Conservation (phyloP, 1,140 invertebrate species). For the Linepithema humile region DNA sequence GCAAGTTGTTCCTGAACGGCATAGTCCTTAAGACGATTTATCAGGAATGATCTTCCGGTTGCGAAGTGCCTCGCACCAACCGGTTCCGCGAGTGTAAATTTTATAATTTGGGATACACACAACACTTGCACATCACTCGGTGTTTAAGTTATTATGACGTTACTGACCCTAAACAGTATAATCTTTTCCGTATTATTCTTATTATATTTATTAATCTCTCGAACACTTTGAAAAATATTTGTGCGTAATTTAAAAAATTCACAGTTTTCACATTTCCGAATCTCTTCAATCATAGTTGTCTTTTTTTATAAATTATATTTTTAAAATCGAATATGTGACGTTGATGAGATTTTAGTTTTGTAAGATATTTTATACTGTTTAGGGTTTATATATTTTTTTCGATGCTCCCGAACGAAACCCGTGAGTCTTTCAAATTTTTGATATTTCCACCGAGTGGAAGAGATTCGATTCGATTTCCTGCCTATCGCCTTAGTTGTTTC, state of each 20-base stretch:
- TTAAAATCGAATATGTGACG: not conserved
- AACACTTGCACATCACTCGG: conserved; percentile 29
- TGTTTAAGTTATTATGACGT: conserved; percentile 45
- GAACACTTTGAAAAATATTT: not conserved
- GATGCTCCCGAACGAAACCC: conserved; percentile 54
- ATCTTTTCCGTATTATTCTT: not conserved
- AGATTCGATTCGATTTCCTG: conserved; percentile 42
- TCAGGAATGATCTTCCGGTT: conserved; percentile 15
- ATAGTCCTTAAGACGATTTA: conserved; percentile 32
- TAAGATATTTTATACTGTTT: conserved; percentile 6
- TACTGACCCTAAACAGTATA: conserved; percentile 38
- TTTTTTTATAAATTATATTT: not conserved
- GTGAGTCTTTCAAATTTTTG: conserved; percentile 68
- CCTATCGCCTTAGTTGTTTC: conserved; percentile 17
- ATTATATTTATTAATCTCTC: not conserved
- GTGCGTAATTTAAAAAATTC: not conserved
- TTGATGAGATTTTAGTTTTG: not conserved
- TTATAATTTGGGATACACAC: conserved; percentile 19
- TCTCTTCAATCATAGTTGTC: not conserved
- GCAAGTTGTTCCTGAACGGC: conserved; percentile 56
- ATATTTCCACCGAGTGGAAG: conserved; percentile 32
- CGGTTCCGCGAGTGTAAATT: conserved; percentile 40
- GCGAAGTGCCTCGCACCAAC: not conserved
- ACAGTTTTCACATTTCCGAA: not conserved
- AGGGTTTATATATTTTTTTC: conserved; percentile 5